A percentile compares a stretch with the other conserved stretches of the same genome.
These are phyloP conservation scores for Chanos chanos DNA, from an alignment of 2,797 vertebrate species.

Conservation along the genomic window DNA sequence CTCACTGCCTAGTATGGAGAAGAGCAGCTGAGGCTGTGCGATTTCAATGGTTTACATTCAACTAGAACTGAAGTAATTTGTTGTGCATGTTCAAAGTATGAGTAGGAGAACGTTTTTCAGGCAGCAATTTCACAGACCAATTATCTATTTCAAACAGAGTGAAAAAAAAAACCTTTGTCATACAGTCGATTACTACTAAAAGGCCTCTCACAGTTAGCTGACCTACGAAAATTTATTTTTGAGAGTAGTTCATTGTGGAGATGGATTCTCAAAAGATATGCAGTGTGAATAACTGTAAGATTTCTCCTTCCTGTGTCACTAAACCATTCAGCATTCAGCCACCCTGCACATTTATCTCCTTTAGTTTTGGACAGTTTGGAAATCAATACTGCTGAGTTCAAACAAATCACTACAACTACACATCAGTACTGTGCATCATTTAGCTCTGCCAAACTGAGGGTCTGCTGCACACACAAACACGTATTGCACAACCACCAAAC, in stretches of 20 bases:
- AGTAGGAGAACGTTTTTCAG: too few species aligned
- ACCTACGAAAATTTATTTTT: too few species aligned
- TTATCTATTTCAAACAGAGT: too few species aligned
- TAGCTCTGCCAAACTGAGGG: slow-evolving; percentile 30
- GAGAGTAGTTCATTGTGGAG: too few species aligned
- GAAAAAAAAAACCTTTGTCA: too few species aligned
- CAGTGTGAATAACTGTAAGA: too few species aligned
- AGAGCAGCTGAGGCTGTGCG: slow-evolving; percentile 11
- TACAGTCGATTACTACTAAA: too few species aligned
- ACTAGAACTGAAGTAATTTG: too few species aligned
- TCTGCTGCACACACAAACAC: slow-evolving; percentile 1
- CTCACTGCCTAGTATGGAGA: slow-evolving; percentile 3
- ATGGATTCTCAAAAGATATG: background rate
- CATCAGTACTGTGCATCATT: slow-evolving; percentile 25
- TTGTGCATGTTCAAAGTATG: too few species aligned
- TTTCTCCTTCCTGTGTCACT: background rate
- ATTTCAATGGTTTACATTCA: slow-evolving; percentile 16
- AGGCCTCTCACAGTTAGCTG: too few species aligned
- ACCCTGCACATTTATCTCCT: slow-evolving; percentile 36
- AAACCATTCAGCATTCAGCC: slow-evolving; percentile 12
- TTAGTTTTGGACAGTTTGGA: slow-evolving; percentile 24
- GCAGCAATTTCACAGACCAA: too few species aligned
- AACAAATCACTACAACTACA: slow-evolving; percentile 35
- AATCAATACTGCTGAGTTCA: slow-evolving; percentile 31
- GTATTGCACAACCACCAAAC: too few species aligned